A percentile compares a stretch with the other conserved stretches of the same genome.
Conservation (phyloP, 2,113 vertebrate genomes). For the Pelecanoides urinatrix region DNA sequence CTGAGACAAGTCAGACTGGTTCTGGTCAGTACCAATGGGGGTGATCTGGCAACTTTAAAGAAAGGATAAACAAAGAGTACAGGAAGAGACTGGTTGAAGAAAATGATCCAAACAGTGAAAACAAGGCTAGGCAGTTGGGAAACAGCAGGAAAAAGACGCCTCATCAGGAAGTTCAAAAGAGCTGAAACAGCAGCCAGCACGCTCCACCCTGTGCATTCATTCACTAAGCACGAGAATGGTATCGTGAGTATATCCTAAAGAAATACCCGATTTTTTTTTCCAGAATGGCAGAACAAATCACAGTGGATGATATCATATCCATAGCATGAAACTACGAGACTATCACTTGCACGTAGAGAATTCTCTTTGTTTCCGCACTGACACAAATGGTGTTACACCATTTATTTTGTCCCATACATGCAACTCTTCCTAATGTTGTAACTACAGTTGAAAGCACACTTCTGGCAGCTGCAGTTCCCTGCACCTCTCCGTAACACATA, state of each 20-base stretch:
- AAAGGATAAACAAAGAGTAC: background rate
- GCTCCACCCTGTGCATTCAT: background rate
- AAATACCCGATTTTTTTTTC: background rate
- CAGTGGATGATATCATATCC: background rate
- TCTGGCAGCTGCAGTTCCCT: background rate
- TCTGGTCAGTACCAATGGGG: background rate
- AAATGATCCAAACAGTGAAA: background rate
- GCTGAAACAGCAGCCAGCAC: background rate
- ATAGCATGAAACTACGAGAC: background rate
- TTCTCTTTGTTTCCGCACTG: background rate
- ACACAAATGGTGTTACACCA: background rate
- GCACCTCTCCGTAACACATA: background rate
- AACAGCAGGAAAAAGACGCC: background rate
- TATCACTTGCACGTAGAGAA: background rate
- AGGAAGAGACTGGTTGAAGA: background rate
- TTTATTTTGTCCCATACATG: background rate
- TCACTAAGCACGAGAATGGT: background rate
- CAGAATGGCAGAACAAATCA: background rate
- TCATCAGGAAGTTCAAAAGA: background rate
- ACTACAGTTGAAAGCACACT: background rate
- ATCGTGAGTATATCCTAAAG: background rate
- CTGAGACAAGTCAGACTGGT: background rate
- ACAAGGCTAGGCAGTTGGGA: background rate
- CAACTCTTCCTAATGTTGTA: background rate
- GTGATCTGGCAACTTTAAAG: background rate